Evolutionary conservation across 1,140 invertebrate genomes (phyloP), one percentile per base, ranked within the genome.

Genomic region (Leptoteleia sp.): DNA sequence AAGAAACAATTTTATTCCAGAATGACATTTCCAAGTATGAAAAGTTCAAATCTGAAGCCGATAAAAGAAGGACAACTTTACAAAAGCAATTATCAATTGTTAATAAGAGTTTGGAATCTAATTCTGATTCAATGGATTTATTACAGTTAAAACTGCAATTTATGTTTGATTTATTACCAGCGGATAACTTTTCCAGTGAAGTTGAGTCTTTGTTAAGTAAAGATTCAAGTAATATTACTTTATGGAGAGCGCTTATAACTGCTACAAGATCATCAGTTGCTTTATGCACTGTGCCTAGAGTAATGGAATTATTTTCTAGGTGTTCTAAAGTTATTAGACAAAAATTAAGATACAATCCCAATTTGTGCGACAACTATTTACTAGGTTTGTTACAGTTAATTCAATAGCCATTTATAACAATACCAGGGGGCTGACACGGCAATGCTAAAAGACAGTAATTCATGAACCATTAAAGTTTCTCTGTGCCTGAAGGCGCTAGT

Each of bases 161-260:
- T 7, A 89, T 91, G 80, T 89, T 88, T 27, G 84, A 85, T 50
- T 82, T 91, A 17, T 89, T 86, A 70, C 91, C 92, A 4, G 87
- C 90, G n/a, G 92, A 92, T 76, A 76, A 85, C 73, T 83, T 87
- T 27, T 83, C 80, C 0, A 81, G 61, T 38, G 84, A 93, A 80
- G 71, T 92, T 0, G 90, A 92, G 73, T 42, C 67, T 12, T 76
- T 92, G 37, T 80, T 92, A 9, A 86, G 87, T 29, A 90, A 91
- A 81, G 90, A 92, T 82, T 88, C 89, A 11, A 88, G 87, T 31
- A 92, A 91, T 76, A 90, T 91, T 29, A 85, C 89, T 3, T 79
- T 93, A 13, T 93, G 92, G 92, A 90, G 91, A 65, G 87, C 90
- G 3, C 88, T 92, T 42, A 92, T 93, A 9, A 90, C 91, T 84